These are phyloP conservation scores for Lagopus muta DNA, from an alignment of 2,113 vertebrate species.

Conservation along the genomic window DNA sequence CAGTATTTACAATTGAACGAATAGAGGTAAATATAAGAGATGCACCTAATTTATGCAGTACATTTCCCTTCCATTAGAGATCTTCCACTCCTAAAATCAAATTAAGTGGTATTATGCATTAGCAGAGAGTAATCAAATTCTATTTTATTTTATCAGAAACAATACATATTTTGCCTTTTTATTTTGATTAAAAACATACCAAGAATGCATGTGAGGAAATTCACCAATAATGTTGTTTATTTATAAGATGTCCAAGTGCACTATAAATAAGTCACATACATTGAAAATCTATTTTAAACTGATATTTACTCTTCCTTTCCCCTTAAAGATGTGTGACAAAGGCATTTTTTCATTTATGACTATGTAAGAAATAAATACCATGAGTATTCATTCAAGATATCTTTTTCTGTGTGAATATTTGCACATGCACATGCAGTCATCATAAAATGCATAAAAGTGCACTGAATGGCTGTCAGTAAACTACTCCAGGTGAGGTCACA, in stretches of 20 bases:
- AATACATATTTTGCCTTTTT: conserved; percentile 20
- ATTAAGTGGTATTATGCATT: conserved; percentile 28
- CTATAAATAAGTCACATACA: background rate
- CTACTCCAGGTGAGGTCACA: background rate
- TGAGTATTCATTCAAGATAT: background rate
- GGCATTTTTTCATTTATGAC: background rate
- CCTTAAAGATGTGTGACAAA: background rate
- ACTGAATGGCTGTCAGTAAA: background rate
- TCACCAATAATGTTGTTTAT: background rate
- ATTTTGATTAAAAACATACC: conserved; percentile 21
- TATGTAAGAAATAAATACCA: background rate
- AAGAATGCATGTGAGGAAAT: background rate
- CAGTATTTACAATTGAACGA: background rate
- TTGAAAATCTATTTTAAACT: background rate
- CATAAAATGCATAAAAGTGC: background rate
- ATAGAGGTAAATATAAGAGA: background rate
- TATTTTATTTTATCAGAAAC: conserved; percentile 39
- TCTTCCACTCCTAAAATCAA: conserved; percentile 32
- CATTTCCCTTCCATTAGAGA: conserved; percentile 40
- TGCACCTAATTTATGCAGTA: background rate
- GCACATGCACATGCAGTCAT: background rate
- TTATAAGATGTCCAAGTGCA: background rate
- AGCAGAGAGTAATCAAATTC: conserved; percentile 36
- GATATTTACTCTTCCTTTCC: background rate
- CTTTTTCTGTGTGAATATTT: background rate